Percentiles rank a stretch among this genome's conserved stretches.
Evolutionary conservation across 2,797 vertebrate genomes (phyloP).

Genomic region (Odontamblyopus rebecca): DNA sequence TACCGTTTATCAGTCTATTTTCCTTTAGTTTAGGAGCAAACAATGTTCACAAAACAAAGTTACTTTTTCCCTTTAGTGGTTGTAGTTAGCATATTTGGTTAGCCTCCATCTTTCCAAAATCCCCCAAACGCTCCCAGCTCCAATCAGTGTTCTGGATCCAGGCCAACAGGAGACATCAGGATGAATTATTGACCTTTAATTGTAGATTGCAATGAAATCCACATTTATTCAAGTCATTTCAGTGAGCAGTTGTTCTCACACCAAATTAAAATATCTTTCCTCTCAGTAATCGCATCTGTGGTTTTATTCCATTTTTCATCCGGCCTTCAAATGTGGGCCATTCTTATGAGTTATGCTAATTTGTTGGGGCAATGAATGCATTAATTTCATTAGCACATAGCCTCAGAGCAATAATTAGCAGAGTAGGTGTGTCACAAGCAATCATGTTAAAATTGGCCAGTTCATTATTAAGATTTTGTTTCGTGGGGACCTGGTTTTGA

Average conservation of each 20-base stretch:
- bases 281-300: slow-evolving; percentile 68
- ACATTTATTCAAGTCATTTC: not conserved
- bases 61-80: not conserved
- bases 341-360: slow-evolving; percentile 99
- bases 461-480: slow-evolving; percentile 99
- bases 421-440: slow-evolving; percentile 99
- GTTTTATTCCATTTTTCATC: slow-evolving; percentile 56
- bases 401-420: slow-evolving; percentile 99
- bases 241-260: slow-evolving; percentile 37
- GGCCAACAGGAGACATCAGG: not conserved
- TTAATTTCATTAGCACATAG: slow-evolving; percentile 99
- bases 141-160: not conserved
- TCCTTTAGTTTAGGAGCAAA: not conserved
- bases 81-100: not conserved
- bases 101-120: not conserved
- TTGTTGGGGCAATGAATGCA: slow-evolving; percentile 99
- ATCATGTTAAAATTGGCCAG: slow-evolving; percentile 99
- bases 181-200: not conserved
- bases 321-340: slow-evolving; percentile 93
- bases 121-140: not conserved
- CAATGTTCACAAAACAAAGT: too few relatives aligned
- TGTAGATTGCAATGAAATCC: not conserved
- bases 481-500: slow-evolving; percentile 92
- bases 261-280: slow-evolving; percentile 79
- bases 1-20: not conserved